Evolutionary conservation across 1,140 invertebrate genomes (phyloP), one percentile per base, ranked within the genome.

Genomic region (Steinernema khuongi): DNA sequence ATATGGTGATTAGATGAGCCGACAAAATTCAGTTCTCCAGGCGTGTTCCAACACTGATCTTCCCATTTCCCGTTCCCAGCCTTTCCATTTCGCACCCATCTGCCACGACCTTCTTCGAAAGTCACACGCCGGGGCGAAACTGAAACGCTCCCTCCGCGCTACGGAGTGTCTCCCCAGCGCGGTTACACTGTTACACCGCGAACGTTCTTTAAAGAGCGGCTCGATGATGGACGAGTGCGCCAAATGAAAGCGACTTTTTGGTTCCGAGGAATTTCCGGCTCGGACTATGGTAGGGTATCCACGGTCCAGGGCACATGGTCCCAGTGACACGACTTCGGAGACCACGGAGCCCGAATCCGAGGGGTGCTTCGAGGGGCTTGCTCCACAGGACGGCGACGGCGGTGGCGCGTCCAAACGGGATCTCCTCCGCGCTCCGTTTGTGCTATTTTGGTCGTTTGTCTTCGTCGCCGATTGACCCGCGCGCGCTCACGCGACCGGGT

Each of bases 381-480:
- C 7, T 14, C 26, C 26, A n/a, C 50, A 14, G 50, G 50, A 7
- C 26, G 50, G 50, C 22, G 50, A 60, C 26, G n/a, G n/a, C n/a
- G n/a, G 50, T 22, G 50, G 7, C 50, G 50, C 26, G 14, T 60
- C 4, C 4, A 60, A 60, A 60, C 50, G 50, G 19, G 50, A 60
- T 60, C n/a, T 22, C 50, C 19, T 22, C 36, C 7, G n/a, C 36
- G 36, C 36, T 26, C 22, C 50, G 50, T 4, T 60, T 60, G 50
- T 60, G 50, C 50, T 60, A 60, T 60, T 60, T 60, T 60, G 50
- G 26, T 60, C 50, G 22, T 60, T 22, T 60, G 36, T 41, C 36
- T 41, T 41, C 36, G 7, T n/a, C n/a, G 7, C 36, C 50, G 22
- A 60, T 60, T 60, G 50, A 60, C 50, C 50, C 50, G 50, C 50